Base-by-base conservation (phyloP, 2,888 invertebrate species). In the Aethes cnicana region DNA sequence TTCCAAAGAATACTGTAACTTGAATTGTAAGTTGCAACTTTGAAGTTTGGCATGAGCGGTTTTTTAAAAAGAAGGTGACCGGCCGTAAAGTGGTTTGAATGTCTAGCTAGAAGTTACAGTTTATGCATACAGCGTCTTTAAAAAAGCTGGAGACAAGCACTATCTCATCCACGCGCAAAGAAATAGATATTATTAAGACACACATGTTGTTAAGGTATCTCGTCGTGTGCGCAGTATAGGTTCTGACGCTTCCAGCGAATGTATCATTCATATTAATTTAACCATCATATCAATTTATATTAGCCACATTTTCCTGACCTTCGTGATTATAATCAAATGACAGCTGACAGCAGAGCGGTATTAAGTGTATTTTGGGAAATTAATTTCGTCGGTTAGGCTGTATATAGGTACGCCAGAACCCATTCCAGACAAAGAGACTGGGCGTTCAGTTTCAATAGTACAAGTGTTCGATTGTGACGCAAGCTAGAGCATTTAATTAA, bases 401-500 rank as follows among this genome's bases (percentile, higher is more conserved):
- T n/a, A 7, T 14, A 12, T 20, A 12, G 16, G 4, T n/a, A 16
- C 8, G 11, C 11, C 37, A 17, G 23, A 39, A 23, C 7, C 21
- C 21, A 33, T 16, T 33, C 21, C 6, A 1, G 14, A 20, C 23
- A 21, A 21, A 25, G 23, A 4, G 14, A 28, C 16, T 44, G 35
- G 33, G 30, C 28, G 17, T 36, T 44, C 48, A 43, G 21, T 26
- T 25, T 14, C 26, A 58, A 53, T 37, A 49, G 46, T 36, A 53
- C 54, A 46, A 36, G 47, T 56, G 43, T 53, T 48, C 32, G 47
- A 47, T 54, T 55, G 49, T 56, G 44, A 56, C 43, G 46, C 53
- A 49, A 47, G 33, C 57, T 47, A 33, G 56, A 54, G 53, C 52
- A 54, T 66, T 72, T 69, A 68, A 74, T 74, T 66, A 66, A 65